Evolutionary conservation across 2,113 vertebrate genomes (phyloP), one percentile per base, ranked within the genome.

Genomic region (Chitala chitala): DNA sequence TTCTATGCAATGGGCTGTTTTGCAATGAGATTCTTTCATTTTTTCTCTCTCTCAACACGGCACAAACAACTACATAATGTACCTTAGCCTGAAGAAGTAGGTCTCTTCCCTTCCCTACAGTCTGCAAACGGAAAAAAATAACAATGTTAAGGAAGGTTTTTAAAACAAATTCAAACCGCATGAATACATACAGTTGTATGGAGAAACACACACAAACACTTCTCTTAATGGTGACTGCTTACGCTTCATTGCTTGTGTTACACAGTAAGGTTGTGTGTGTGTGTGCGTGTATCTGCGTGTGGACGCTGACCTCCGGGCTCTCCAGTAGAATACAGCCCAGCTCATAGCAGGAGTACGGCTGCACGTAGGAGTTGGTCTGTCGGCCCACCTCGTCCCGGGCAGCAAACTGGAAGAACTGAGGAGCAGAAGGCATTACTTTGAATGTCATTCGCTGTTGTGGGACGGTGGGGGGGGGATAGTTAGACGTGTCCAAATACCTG

Each of bases 71-170:
- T 38, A 0, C 50, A 51, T 31, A 46, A 29, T 71, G 82, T 93
- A 99, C 97, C 97, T 99, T 99, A 78, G 96, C 94, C 86, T 98
- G 95, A 82, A 96, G 93, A 54, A 99, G 91, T 72, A 99, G 87
- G 17, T 92, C 88, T 87, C 93, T 93, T 65, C 97, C 97, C 89
- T 93, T 95, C 80, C 90, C 94, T 75, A 94, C 85, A 51, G 95
- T 95, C 97, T 99, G 81, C 12, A 68, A 68, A 8, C 4, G 29
- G 29, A 48, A 15, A 20, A 8, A 68, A 29, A 26, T 9, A 48
- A 48, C n/a, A 15, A 40, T 22, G 17, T n/a, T 12, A 46, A 13
- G 22, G 36, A 33, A 20, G 58, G 20, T 17, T 61, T 26, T 7
- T 6, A 33, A 38, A 61, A n/a, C n/a, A n/a, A n/a, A n/a, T n/a